Base-by-base conservation (phyloP, 2,888 invertebrate species). In the Drosophila longiperda region DNA sequence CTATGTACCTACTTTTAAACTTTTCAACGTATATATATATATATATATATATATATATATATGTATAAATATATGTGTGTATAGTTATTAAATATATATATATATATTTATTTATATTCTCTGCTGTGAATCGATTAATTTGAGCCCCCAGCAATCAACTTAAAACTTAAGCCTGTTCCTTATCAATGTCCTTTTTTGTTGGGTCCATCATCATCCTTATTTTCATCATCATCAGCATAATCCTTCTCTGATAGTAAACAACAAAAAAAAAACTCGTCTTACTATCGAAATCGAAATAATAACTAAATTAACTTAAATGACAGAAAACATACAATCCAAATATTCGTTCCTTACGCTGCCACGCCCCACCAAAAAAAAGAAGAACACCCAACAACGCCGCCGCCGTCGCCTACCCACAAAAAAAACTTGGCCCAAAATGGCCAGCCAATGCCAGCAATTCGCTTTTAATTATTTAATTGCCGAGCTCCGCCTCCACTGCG, bases 1-100 rank as follows among this genome's bases (percentile, higher is more conserved):
- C 87, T 87, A 87, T 87, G 85, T 89, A 84, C 89, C 86, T 86
- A 86, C 76, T 77, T 71, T 73, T 78, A 82, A 73, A 79, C 57
- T 75, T 77, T 81, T 84, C 84, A 84, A 87, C 82, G 72, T 77
- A 78, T 73, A 70, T 80, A 77, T 75, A 26, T 36, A 36, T 34
- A 34, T 34, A 34, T 34, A 11, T 34, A 38, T 38, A 34, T 34
- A 26, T 26, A 26, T 76, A 77, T 73, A 68, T 80, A 77, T 75
- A 26, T 49, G 26, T 29, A 49, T 49, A 49, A 26, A 26, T 49
- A 50, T 50, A 49, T 49, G 70, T 79, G 63, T 73, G 62, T 78
- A 79, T 62, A 73, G 54, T 73, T 78, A 70, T 66, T 73, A 79
- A 66, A 68, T 81, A 71, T 73, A 40, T 66, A 53, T 66, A 53